Conservation (phyloP, 2,797 vertebrate genomes). For the Spinus pinus region DNA sequence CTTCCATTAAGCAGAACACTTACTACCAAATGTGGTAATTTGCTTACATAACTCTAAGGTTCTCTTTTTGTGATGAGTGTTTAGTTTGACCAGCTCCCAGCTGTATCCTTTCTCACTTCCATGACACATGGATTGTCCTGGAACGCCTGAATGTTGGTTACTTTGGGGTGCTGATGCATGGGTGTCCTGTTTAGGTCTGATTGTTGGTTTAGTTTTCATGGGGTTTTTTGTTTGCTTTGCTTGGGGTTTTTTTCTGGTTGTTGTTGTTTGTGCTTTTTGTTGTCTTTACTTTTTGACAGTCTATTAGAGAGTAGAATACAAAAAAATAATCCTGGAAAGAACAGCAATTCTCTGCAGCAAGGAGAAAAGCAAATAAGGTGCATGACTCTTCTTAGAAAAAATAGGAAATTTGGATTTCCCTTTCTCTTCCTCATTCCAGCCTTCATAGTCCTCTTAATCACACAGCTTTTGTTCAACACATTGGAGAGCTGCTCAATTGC, state of each 20-base stretch:
- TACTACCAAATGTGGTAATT: neutral
- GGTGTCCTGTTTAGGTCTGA: neutral
- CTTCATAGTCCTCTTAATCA: neutral
- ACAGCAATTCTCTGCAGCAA: neutral
- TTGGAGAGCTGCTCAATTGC: neutral
- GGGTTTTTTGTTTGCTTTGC: accelerated
- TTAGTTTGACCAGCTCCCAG: neutral
- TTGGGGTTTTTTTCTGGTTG: neutral
- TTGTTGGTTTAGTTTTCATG: neutral
- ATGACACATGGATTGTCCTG: neutral
- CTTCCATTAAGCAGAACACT: neutral
- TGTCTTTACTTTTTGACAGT: neutral
- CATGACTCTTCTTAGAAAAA: neutral
- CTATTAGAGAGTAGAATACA: neutral
- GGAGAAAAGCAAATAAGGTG: neutral
- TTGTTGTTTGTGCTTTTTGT: neutral
- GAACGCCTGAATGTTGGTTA: neutral
- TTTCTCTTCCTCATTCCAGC: neutral
- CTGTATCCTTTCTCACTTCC: neutral
- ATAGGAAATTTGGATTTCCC: neutral
- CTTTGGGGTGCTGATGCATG: neutral
- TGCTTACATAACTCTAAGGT: neutral
- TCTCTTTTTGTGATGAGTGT: neutral
- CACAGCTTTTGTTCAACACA: neutral
- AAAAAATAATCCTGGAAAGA: neutral